These are phyloP conservation scores for Caenorhabditis zanzibari DNA, from an alignment of 2,888 invertebrate genomes.

Conservation along the genomic window DNA sequence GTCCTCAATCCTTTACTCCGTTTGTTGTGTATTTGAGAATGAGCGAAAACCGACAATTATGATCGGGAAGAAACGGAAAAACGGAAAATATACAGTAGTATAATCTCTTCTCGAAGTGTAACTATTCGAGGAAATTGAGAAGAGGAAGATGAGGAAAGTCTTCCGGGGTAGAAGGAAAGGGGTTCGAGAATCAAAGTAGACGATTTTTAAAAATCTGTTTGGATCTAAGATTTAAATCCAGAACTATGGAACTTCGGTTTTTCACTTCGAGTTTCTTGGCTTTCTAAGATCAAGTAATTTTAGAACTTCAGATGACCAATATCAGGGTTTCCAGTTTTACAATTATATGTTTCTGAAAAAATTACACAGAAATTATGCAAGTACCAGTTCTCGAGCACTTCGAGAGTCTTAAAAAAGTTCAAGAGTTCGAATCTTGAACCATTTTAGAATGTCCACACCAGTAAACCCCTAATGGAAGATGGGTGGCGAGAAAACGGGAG, in stretches of 20 bases:
- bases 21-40: conserved; percentile 35
- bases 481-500: conserved; percentile 31
- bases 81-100: conserved; percentile 38
- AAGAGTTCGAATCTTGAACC: not conserved
- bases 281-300: too few relatives aligned
- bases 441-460: not conserved
- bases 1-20: conserved; percentile 35
- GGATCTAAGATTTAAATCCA: too few relatives aligned
- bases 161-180: not conserved
- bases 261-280: too few relatives aligned
- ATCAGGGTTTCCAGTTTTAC: too few relatives aligned
- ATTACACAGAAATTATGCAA: too few relatives aligned
- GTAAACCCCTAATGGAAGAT: conserved; percentile 16
- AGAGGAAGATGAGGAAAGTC: not conserved
- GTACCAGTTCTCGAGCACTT: not conserved
- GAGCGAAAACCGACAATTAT: conserved; percentile 40
- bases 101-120: conserved; percentile 43
- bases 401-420: not conserved
- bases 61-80: conserved; percentile 20
- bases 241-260: too few relatives aligned
- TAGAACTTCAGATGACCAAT: too few relatives aligned
- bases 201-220: not conserved
- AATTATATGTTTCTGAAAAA: too few relatives aligned
- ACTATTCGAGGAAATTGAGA: conserved; percentile 4
- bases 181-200: not conserved